These are phyloP conservation scores for Pogonocichla stellata DNA, from an alignment of 2,113 vertebrate genomes.

Conservation along the genomic window DNA sequence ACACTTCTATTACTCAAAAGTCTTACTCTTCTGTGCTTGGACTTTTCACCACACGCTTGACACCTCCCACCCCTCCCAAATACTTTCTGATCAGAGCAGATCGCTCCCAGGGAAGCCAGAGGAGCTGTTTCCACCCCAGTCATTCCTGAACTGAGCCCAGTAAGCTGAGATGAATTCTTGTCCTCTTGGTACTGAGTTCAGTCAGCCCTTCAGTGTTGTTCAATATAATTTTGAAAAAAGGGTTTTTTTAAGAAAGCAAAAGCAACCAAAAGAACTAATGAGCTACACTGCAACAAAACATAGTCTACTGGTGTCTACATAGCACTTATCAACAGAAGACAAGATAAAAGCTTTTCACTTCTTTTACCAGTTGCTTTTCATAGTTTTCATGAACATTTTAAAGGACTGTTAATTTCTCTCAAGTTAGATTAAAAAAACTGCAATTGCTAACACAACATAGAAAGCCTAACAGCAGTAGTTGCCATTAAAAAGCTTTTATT, in stretches of 20 bases:
- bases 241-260: neutral
- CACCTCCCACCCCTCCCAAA: neutral
- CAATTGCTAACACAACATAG: constrained; percentile 1
- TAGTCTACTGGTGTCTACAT: neutral
- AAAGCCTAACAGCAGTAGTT: neutral
- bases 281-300: neutral
- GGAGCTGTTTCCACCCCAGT: neutral
- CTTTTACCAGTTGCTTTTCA: neutral
- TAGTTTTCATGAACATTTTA: neutral
- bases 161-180: neutral
- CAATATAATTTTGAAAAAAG: neutral
- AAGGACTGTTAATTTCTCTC: neutral
- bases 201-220: neutral
- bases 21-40: neutral
- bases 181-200: neutral
- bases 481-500: neutral
- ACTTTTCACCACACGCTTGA: neutral
- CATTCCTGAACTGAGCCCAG: neutral
- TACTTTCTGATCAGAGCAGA: neutral
- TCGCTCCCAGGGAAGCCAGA: neutral
- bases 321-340: neutral
- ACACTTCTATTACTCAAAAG: neutral
- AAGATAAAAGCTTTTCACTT: neutral
- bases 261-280: constrained; percentile 4
- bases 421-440: neutral